A percentile compares a stretch with the other conserved stretches of the same genome.
Evolutionary conservation across 2,888 invertebrate genomes (phyloP).

Genomic region (Temnothorax ravouxi): DNA sequence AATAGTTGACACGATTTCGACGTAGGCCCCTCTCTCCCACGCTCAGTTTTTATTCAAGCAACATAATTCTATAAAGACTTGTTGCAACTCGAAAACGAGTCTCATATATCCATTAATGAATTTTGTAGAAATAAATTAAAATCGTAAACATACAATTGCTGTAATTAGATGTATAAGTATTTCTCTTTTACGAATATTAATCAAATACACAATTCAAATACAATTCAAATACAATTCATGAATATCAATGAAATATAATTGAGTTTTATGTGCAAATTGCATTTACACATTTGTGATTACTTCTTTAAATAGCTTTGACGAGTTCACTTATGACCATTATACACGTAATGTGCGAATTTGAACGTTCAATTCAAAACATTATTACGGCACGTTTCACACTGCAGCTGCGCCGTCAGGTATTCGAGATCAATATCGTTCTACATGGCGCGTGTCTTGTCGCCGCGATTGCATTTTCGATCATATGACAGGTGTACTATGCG

Average conservation of each 20-base stretch:
- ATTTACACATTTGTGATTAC: not conserved
- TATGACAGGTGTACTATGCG: not conserved
- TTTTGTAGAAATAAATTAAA: not conserved
- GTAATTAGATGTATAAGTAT: not conserved
- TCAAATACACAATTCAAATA: too few relatives aligned
- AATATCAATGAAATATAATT: not conserved
- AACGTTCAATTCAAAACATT: not conserved
- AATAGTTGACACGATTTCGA: constrained; percentile 3
- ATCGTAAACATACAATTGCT: not conserved
- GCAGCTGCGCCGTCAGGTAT: too few relatives aligned
- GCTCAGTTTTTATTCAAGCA: not conserved
- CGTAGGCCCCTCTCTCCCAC: not conserved
- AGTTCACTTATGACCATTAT: not conserved
- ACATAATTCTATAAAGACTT: not conserved
- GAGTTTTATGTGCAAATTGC: not conserved
- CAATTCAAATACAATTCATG: too few relatives aligned
- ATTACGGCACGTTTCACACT: not conserved
- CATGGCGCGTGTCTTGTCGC: not conserved
- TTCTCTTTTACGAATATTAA: not conserved
- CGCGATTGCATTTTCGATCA: not conserved
- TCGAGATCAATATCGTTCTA: constrained; percentile 5
- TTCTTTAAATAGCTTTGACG: not conserved
- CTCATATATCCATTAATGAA: not conserved
- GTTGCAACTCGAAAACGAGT: not conserved
- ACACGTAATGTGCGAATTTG: not conserved